Evolutionary conservation across 2,113 vertebrate species (phyloP), one percentile per base, ranked within the genome.

Genomic region (Engraulis encrasicolus): DNA sequence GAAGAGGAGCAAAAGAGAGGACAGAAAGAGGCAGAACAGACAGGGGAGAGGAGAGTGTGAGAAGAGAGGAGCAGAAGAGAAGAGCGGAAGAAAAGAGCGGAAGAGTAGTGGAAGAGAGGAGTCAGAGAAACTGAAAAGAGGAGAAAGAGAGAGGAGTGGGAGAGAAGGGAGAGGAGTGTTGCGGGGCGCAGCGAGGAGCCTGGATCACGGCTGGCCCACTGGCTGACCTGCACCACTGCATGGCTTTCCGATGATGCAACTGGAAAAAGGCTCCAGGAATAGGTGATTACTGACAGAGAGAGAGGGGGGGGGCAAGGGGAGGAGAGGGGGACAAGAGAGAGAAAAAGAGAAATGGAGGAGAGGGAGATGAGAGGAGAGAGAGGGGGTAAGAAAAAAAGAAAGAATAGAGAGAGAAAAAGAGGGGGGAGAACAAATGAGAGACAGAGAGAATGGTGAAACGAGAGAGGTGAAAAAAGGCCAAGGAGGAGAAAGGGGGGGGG

Each of bases 191-290:
- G n/a, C 58, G 23, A 0, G 23, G 58, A 6, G 58, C 90, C 88
- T 93, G 91, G 92, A 93, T 92, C 91, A 86, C 58, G 83, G 87
- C 66, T 83, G 85, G 23, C 58, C 58, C 58, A 92, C 90, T 85
- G 82, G 88, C 92, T 85, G 80, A 91, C 92, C 91, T 86, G 86
- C 58, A 66, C 58, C 58, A 66, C 58, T 66, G 84, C 92, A 85
- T 95, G 93, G 89, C 89, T 94, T 93, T 93, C 93, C 90, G 89
- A 93, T 95, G 94, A 95, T 92, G 94, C 92, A 95, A 95, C 90
- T 92, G 94, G 94, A 94, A 95, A 95, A 94, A 94, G 90, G 88
- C 90, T 93, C 93, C 92, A 93, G 92, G 92, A 95, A 95, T 94
- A 95, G 93, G 93, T 93, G 93, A 94, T 94, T 94, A 94, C 91